Base-by-base conservation (phyloP, 1,140 invertebrate genomes). In the Nasonia vitripennis region DNA sequence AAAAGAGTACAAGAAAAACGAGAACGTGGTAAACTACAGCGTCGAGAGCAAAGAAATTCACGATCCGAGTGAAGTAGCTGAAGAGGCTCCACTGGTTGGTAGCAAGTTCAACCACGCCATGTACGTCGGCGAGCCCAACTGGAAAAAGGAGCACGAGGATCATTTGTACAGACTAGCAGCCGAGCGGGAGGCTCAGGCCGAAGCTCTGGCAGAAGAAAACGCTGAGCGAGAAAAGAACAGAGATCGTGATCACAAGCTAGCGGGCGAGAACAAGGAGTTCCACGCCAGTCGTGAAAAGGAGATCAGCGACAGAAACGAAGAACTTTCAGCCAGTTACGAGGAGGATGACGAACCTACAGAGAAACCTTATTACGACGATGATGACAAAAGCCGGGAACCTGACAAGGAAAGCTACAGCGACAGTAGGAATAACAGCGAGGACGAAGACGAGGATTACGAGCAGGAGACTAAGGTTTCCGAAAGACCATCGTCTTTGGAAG, bases 81-180 rank as follows among this genome's bases (percentile, higher is more conserved):
- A 89, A 27, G 45, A 88, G 70, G 17, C 48, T 48, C 78, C 85
- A 80, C 0, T 41, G 55, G 14, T 31, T 7, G 20, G 41, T 2
- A 84, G 34, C 5, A 68, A 62, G 51, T 80, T 86, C 12, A 83
- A 23, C 27, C 71, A 75, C 1, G 20, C 87, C 14, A 81, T 75
- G 31, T 88, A 88, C 55, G 71, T 89, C 5, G 87, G 86, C 0
- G 89, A 91, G 34, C 90, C 89, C 0, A 55, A 87, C 4, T 90
- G 89, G 90, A 87, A 89, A 20, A 81, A 89, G 41, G 80, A 89
- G n/a, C 88, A 92, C 20, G 86, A 89, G 9, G 78, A 88, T 7
- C 51, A 81, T 1, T 4, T 78, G 0, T 82, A 78, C 10, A 78
- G 62, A 17, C n/a, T 86, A 37, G 89, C 89, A 20, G 89, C 81